Percentiles rank a stretch among this genome's conserved stretches.
phyloP scores from a whole-genome alignment of 2,888 invertebrate genomes.

The Idaea straminata region DNA sequence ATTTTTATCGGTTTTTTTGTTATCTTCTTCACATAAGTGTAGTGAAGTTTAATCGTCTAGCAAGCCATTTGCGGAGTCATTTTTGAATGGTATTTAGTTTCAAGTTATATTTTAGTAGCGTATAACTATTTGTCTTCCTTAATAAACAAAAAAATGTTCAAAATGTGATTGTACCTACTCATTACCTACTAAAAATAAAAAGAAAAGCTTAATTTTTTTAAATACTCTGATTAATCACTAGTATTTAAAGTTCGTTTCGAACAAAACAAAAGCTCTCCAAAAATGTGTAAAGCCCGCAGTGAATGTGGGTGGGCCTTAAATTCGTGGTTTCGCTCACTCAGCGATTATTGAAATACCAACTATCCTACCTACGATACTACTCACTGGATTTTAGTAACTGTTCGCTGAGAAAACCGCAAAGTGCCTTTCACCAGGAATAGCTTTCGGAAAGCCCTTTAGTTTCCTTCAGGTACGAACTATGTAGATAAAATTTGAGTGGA shows the following conservation, averaged over 20 bases:
- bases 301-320: neutral
- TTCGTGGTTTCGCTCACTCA: conserved; percentile 17
- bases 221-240: neutral
- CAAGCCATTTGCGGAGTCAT: too few species aligned
- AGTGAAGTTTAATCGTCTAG: too few species aligned
- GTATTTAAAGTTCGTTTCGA: neutral
- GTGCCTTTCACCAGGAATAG: conserved; percentile 25
- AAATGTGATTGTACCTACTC: too few species aligned
- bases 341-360: conserved; percentile 12
- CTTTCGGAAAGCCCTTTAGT: conserved; percentile 16
- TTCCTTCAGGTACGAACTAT: neutral
- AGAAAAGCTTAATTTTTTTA: too few species aligned
- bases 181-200: too few species aligned
- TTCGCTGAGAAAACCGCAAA: conserved; percentile 20
- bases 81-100: too few species aligned
- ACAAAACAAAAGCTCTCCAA: neutral
- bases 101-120: too few species aligned
- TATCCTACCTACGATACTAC: conserved; percentile 8
- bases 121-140: too few species aligned
- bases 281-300: neutral
- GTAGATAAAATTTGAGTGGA: neutral
- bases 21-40: too few species aligned
- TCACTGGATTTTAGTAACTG: conserved; percentile 16
- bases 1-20: too few species aligned
- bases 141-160: too few species aligned